Evolutionary conservation across 2,888 invertebrate species (phyloP), one percentile per base, ranked within the genome.

Genomic region (Epicampocera succincta): DNA sequence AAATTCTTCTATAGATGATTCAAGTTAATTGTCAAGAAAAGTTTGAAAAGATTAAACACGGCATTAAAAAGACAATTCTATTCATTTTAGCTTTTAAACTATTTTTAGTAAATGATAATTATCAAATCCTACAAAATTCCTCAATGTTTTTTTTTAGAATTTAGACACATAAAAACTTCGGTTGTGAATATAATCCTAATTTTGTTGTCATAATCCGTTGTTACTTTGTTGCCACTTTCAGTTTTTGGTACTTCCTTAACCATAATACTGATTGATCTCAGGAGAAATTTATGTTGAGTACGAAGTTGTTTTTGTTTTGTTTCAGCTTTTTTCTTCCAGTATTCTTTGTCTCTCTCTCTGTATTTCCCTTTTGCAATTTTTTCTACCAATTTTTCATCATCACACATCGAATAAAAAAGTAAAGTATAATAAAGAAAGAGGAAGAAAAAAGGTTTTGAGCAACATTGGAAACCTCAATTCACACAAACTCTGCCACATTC

Each of bases 211-310:
- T 77, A 76, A 77, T 68, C 72, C 68, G 17, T 38, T 60, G 72
- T 65, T 69, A 6, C 3, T 46, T 48, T 33, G 38, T 68, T 40
- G 50, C 6, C 29, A 15, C 19, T 42, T n/a, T 40, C 48, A n/a
- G 58, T 38, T 78, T 50, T 56, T 68, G 12, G 9, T 50, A 68
- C 54, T 72, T 56, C 60, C 73, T 73, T 81, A 19, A 56, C 66
- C 76, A 72, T 76, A 81, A 85, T 86, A 86, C 88, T 88, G 88
- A 89, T 88, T 88, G 88, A 88, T 88, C 88, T 88, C 89, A 86
- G 85, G 88, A 89, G 88, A 88, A 89, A 88, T 88, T 89, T 88
- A 65, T 69, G 40, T 58, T 63, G 56, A 42, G 66, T 42, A 85
- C 63, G 48, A 68, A 25, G 25, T 33, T 40, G 13, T 8, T 40